These are phyloP conservation scores for Cephalotes varians DNA, from an alignment of 2,888 invertebrate genomes.

Conservation along the genomic window DNA sequence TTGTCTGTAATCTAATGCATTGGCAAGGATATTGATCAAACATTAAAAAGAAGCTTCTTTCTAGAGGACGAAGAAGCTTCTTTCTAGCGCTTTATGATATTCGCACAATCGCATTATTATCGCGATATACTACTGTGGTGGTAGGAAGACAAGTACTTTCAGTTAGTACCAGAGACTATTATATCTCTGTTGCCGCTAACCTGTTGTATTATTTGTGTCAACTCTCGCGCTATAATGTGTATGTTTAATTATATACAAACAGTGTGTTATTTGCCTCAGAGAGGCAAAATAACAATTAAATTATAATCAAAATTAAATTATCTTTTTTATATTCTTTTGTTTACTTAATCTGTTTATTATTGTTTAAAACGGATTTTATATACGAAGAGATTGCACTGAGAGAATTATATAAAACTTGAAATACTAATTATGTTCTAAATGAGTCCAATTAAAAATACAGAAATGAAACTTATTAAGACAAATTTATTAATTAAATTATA, in stretches of 20 bases:
- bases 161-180: slow-evolving; percentile 69
- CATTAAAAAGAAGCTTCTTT: neutral
- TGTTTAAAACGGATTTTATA: slow-evolving; percentile 29
- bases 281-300: slow-evolving; percentile 23
- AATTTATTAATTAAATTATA: too few species aligned
- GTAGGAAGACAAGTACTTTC: slow-evolving; percentile 24
- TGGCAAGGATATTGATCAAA: neutral
- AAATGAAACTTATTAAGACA: neutral
- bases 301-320: slow-evolving; percentile 38
- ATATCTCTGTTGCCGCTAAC: slow-evolving; percentile 30
- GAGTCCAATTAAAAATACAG: neutral
- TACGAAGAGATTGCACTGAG: neutral
- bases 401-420: neutral
- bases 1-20: neutral
- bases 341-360: slow-evolving; percentile 20
- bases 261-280: neutral
- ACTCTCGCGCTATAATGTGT: slow-evolving; percentile 54
- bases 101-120: neutral
- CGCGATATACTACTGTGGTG: neutral
- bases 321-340: neutral
- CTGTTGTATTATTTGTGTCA: slow-evolving; percentile 31
- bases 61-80: too few species aligned
- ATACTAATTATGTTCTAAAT: neutral
- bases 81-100: neutral
- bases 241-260: slow-evolving; percentile 71